Base-by-base conservation (phyloP, 2,797 vertebrate species). In the Adrianichthys oophorus region DNA sequence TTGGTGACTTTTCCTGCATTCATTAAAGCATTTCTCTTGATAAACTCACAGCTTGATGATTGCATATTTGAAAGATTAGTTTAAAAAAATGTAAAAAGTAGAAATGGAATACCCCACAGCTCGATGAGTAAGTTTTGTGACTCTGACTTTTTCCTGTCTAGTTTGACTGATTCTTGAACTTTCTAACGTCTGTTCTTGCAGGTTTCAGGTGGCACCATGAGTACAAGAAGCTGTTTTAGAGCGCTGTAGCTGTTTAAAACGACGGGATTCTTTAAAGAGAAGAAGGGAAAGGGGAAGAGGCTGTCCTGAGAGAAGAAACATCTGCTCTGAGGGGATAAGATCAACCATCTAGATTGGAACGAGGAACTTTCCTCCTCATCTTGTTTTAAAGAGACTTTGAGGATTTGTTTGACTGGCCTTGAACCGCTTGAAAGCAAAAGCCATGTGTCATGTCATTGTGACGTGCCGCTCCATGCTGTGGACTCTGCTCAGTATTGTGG, bases 401-500 rank as follows among this genome's bases (percentile, higher is more conserved):
- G 10, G 21, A 17, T 48, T 17, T 47, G 59, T 56, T 66, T n/a
- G 24, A 29, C 44, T 29, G 41, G 4, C 48, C 48, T 48, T 45
- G 26, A 15, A 24, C 15, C 17, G 23, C 50, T 37, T 59, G 41
- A 50, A 7, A 41, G 24, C 41, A 13, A 45, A 15, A 92, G 87
- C 88, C 90, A 98, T 99, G 97, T 98, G 97, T 92, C 96, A 98
- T 88, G 97, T 98, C 68, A 98, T 99, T 64, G 95, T 99, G 70
- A 99, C 97, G 0, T 98, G 96, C 72, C 95, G 97, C 78, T 99
- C 97, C 1, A 96, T 99, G 96, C 94, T 99, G 7, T 99, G 97
- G 97, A 98, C 95, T 8, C 92, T 99, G 54, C 92, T 99, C 88
- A 99, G 97, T 58, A 98, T 99, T 7, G 82, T 95, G 5, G 96